Base-by-base conservation (phyloP, 2,888 invertebrate species). In the Melanostoma scalare region DNA sequence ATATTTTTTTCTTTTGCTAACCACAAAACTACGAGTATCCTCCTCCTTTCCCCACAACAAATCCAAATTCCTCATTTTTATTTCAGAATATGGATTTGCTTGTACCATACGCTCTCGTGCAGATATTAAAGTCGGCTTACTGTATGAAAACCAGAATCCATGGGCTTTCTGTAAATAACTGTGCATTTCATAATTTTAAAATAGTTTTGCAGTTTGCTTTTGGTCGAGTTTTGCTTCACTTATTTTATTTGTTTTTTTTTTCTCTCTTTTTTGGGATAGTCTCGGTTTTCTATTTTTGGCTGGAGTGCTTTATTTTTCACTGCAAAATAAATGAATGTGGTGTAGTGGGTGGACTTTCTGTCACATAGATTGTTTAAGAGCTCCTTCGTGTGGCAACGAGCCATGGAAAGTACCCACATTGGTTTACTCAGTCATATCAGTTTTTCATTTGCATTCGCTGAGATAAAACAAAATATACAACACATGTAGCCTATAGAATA, bases 141-240 rank as follows among this genome's bases (percentile, higher is more conserved):
- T 53, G 36, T 20, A 61, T 35, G 40, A 53, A 46, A 61, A 35
- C 50, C 33, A 36, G 56, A 36, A 68, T 74, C 68, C 42, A 30
- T 38, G 9, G 36, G 38, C 56, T 78, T 48, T 60, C 73, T 67
- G 61, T 61, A 58, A 75, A 80, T 65, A 76, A 71, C 58, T 76
- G 42, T 58, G 42, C 31, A 52, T 76, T 81, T 81, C 71, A 76
- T 81, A 81, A 81, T 76, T 81, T 80, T 72, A 65, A 73, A 73
- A 73, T 53, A 72, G 65, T 73, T 73, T 52, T 77, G 61, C 55
- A 61, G 69, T 58, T 69, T 36, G 4, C 48, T 65, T 52, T 75
- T 20, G 9, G 58, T 33, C 6, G n/a, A 55, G 9, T 35, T 55
- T 42, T 35, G 9, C 6, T 55, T 42, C 30, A 35, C 9, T 38